Base-by-base conservation (phyloP, 2,797 vertebrate genomes). In the Oceanodroma leucorhoa region DNA sequence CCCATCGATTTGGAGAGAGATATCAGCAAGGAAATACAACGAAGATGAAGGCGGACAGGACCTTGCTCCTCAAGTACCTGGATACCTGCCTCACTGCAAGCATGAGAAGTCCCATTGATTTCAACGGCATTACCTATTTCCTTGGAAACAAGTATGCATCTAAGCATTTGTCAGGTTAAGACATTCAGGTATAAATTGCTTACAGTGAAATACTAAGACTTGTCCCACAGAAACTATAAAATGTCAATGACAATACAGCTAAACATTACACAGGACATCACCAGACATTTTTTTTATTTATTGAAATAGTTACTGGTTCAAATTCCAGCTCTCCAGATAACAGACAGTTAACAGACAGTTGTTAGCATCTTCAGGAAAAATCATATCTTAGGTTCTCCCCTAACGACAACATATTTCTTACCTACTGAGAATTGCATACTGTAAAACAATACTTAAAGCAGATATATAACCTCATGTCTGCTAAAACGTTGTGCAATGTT, bases 401-500 rank as follows among this genome's bases (percentile, higher is more conserved):
- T 65, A 69, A 65, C 0, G 0, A 69, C 15, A 86, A 55, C 5
- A 12, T 34, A 58, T 67, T 89, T 82, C 27, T 90, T 45, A 73
- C 14, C 32, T 50, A 78, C 26, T 51, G n/a, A 89, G 36, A 83
- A 46, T 2, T 85, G 14, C 6, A 57, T 32, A 36, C 7, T 45
- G 11, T 41, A 77, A 87, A 94, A 41, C 55, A 34, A 51, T 40
- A 67, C 36, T 75, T 81, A 70, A 58, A 71, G 71, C 34, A 87
- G 69, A 84, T 57, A 11, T 17, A 67, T 26, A 87, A 82, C 30
- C 18, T 83, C 58, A 38, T 30, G 55, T 86, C 62, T 86, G 66
- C 67, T 94, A 66, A 86, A 86, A 79, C 3, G 11, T 26, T 64
- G 50, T 91, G 57, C 93, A 95, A 90, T 95, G 89, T 94, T 90